Evolutionary conservation across 2,888 invertebrate species (phyloP).

Genomic region (Liodrosophila aerea): DNA sequence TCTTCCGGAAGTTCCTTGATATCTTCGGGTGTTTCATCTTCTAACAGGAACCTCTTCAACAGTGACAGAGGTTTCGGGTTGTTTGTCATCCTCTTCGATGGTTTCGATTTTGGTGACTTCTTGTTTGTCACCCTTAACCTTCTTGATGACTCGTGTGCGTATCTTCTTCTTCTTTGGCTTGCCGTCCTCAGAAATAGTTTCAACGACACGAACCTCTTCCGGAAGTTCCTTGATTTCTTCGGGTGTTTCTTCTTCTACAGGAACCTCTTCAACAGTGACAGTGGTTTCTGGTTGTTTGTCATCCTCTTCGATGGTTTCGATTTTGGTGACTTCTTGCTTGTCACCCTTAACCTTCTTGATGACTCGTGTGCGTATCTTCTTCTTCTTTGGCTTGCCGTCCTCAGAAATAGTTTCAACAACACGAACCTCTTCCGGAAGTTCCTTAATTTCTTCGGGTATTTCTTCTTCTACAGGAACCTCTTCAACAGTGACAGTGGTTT

Average conservation of each 20-base stretch:
- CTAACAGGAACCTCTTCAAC: conserved; percentile 15
- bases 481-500: conserved; percentile 14
- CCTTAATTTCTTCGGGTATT: conserved; percentile 11
- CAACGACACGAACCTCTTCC: conserved; percentile 15
- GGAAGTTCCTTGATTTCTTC: conserved; percentile 17
- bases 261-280: conserved; percentile 15
- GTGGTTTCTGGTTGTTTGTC: conserved; percentile 12
- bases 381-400: conserved; percentile 17
- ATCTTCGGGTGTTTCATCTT: conserved; percentile 13
- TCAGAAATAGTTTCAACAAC: conserved; percentile 12
- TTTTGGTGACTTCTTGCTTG: conserved; percentile 21
- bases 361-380: conserved; percentile 21
- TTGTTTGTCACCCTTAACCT: conserved; percentile 20
- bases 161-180: conserved; percentile 18
- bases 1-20: conserved; percentile 15
- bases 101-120: conserved; percentile 22
- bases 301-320: conserved; percentile 20
- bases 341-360: conserved; percentile 22
- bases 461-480: conserved; percentile 13
- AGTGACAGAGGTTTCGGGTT: conserved; percentile 14
- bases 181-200: conserved; percentile 9
- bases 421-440: conserved; percentile 16
- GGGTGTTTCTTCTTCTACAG: conserved; percentile 6
- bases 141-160: conserved; percentile 19
- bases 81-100: conserved; percentile 18